phyloP scores from a whole-genome alignment of 2,113 vertebrate genomes.

The Myanophis thanlyinensis region DNA sequence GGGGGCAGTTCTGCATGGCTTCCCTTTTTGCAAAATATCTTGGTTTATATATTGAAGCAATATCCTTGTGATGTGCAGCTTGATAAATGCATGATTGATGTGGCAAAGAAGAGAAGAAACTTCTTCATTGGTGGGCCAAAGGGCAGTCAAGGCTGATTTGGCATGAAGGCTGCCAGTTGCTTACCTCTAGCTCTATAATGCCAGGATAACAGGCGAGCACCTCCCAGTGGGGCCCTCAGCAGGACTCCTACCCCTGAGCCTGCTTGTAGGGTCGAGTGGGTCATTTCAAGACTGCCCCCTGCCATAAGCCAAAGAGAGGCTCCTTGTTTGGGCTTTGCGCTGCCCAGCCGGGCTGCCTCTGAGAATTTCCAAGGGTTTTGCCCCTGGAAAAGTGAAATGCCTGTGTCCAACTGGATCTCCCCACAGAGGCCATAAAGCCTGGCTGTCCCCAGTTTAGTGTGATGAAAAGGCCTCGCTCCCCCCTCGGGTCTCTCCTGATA shows the following conservation, averaged over 20 bases:
- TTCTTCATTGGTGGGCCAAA: neutral
- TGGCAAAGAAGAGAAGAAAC: neutral
- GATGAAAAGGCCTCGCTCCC: slow-evolving; percentile 24
- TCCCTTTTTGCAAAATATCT: neutral
- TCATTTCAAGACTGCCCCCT: neutral
- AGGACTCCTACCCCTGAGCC: neutral
- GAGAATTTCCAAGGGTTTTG: neutral
- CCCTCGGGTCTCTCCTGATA: slow-evolving; percentile 66
- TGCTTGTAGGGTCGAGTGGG: neutral
- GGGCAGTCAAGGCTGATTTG: neutral
- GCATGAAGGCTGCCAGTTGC: neutral
- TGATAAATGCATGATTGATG: neutral
- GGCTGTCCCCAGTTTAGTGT: neutral
- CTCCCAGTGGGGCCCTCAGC: neutral
- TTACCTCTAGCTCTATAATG: no score
- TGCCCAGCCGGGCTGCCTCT: no score
- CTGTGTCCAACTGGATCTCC: fast-evolving
- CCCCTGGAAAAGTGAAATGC: neutral
- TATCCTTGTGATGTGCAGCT: neutral
- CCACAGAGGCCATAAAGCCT: neutral
- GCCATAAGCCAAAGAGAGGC: fast-evolving
- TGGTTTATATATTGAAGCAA: no score
- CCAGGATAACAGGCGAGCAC: neutral
- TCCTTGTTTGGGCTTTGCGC: neutral
- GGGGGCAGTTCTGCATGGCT: neutral